These are phyloP conservation scores for Anthoscopus minutus DNA, from an alignment of 2,113 vertebrate genomes.

Conservation along the genomic window DNA sequence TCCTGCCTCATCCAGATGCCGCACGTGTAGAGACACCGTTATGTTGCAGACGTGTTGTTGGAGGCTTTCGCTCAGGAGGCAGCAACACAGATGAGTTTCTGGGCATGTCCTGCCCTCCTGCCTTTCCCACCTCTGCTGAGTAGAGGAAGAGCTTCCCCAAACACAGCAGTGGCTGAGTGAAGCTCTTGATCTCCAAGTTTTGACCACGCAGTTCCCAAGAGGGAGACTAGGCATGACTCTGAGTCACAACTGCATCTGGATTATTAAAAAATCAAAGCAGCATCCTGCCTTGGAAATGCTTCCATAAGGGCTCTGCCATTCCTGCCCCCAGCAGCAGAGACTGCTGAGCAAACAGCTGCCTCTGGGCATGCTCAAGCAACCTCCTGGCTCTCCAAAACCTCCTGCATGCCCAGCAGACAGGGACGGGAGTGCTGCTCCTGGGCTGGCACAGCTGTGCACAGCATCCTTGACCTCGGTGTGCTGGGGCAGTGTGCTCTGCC, in stretches of 20 bases:
- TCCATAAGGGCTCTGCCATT: not conserved
- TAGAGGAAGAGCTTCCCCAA: not conserved
- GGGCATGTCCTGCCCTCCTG: not conserved
- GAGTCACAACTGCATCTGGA: not conserved
- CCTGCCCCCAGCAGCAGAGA: not conserved
- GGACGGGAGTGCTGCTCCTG: not conserved
- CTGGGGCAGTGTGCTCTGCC: rapidly evolving
- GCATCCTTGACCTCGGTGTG: not conserved
- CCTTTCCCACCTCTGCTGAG: not conserved
- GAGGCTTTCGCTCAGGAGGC: not conserved
- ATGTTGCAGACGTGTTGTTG: rapidly evolving
- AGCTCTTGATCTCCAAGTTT: not conserved
- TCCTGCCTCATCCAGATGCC: not conserved
- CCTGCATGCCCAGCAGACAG: not conserved
- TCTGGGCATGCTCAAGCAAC: not conserved
- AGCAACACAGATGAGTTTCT: not conserved
- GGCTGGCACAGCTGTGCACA: rapidly evolving
- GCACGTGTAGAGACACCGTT: rapidly evolving
- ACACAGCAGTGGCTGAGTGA: not conserved
- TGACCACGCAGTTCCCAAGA: not conserved
- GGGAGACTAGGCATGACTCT: not conserved
- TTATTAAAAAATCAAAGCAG: not conserved
- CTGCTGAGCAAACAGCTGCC: not conserved
- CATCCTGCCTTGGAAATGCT: not conserved
- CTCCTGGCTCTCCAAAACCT: not conserved